Conservation (phyloP, 2,797 vertebrate species). For the Galagoides demidoff region DNA sequence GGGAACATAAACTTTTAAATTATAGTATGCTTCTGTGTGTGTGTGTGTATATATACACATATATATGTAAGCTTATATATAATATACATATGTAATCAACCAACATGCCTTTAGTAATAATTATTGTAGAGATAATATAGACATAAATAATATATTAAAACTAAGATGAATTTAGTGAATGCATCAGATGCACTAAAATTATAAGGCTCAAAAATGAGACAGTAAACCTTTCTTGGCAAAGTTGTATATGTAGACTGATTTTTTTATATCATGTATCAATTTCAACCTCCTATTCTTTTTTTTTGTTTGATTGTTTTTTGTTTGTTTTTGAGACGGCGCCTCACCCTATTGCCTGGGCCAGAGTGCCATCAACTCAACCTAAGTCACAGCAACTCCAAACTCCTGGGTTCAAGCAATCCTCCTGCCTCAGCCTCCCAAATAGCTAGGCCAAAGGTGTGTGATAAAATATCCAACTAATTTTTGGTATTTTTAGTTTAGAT, state of each 20-base stretch:
- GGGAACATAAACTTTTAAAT: background rate
- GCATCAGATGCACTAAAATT: background rate
- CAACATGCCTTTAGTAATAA: background rate
- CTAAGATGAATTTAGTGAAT: background rate
- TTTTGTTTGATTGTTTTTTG: no score
- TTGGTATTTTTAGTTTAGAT: no score
- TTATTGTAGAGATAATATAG: background rate
- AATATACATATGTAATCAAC: background rate
- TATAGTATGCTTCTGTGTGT: background rate
- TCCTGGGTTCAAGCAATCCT: no score
- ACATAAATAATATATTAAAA: slow-evolving; percentile 2
- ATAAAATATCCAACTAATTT: no score
- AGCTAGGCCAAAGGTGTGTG: no score
- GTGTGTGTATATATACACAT: background rate
- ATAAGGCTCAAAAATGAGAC: background rate
- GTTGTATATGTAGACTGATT: background rate
- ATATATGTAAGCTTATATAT: background rate
- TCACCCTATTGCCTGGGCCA: no score
- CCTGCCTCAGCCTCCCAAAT: no score
- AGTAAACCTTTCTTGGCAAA: background rate
- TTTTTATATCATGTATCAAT: background rate
- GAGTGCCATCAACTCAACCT: no score
- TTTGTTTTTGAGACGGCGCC: no score
- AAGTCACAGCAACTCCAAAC: no score
- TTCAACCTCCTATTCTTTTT: background rate